Conservation (phyloP, 1,140 invertebrate genomes). For the Pachyrhynchus sulphureomaculatus region DNA sequence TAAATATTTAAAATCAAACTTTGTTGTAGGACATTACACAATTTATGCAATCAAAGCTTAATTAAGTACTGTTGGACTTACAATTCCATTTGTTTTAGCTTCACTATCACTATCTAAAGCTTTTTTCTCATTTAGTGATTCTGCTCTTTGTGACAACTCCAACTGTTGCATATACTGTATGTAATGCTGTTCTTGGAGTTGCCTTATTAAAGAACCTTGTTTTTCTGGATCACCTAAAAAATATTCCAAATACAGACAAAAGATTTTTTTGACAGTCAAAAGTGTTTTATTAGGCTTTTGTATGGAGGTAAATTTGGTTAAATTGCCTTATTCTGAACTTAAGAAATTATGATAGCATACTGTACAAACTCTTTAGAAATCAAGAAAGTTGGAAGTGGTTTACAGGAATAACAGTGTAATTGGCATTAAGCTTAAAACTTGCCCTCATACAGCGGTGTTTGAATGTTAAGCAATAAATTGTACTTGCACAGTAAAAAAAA, state of each 20-base stretch:
- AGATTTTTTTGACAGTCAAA: neutral
- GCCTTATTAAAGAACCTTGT: conserved; percentile 88
- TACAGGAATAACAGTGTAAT: too few relatives aligned
- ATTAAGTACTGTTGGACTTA: too few relatives aligned
- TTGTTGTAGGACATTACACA: too few relatives aligned
- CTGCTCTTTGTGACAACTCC: conserved; percentile 52
- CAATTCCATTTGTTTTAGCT: conserved; percentile 17
- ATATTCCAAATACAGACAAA: neutral
- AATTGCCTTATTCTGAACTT: too few relatives aligned
- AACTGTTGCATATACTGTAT: conserved; percentile 95
- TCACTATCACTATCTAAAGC: conserved; percentile 45
- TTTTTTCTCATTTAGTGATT: conserved; percentile 36
- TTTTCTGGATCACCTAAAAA: conserved; percentile 73
- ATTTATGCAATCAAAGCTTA: too few relatives aligned
- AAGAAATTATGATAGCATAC: too few relatives aligned
- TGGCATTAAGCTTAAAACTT: too few relatives aligned
- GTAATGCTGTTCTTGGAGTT: conserved; percentile 96
- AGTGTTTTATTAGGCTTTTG: neutral
- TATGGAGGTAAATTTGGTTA: too few relatives aligned
- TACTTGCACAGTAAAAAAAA: neutral
- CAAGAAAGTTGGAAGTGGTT: too few relatives aligned
- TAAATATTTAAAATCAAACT: too few relatives aligned
- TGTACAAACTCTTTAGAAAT: too few relatives aligned
- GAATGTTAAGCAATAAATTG: neutral
- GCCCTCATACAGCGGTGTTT: too few relatives aligned